phyloP scores from a whole-genome alignment of 2,113 vertebrate species.

The Hyaena hyaena region DNA sequence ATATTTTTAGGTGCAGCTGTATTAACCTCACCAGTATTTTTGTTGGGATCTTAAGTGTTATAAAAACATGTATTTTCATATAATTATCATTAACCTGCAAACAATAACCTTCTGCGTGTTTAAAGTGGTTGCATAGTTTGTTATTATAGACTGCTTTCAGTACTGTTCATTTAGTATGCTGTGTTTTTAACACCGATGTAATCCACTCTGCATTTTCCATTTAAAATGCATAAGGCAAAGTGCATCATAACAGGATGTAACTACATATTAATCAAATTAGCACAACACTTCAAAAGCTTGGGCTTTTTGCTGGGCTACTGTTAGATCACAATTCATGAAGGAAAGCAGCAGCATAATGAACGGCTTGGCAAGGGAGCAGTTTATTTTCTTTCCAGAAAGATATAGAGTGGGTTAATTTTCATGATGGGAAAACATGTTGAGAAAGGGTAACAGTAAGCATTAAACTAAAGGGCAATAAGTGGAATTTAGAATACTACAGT shows the following conservation, averaged over 20 bases:
- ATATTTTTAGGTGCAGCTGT: constrained; percentile 68
- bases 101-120: constrained; percentile 83
- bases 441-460: constrained; percentile 85
- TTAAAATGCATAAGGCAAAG: constrained; percentile 92
- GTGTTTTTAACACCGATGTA: constrained; percentile 86
- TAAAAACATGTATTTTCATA: constrained; percentile 84
- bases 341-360: constrained; percentile 87
- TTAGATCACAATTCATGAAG: constrained; percentile 88
- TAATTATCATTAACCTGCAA: constrained; percentile 86
- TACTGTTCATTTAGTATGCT: constrained; percentile 85
- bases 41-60: constrained; percentile 84
- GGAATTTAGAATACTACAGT: constrained; percentile 82
- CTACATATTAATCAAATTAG: constrained; percentile 93
- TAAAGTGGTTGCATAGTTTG: constrained; percentile 82
- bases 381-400: constrained; percentile 87
- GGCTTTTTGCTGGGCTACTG: constrained; percentile 86
- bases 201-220: constrained; percentile 89
- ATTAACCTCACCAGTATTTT: constrained; percentile 79
- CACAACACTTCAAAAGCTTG: constrained; percentile 89
- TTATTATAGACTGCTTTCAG: constrained; percentile 85
- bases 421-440: constrained; percentile 85
- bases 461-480: constrained; percentile 82
- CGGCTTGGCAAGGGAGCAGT: constrained; percentile 86
- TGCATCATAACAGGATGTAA: constrained; percentile 92
- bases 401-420: constrained; percentile 88